Conservation (phyloP, 2,888 invertebrate species). For the Eilema sororculum region DNA sequence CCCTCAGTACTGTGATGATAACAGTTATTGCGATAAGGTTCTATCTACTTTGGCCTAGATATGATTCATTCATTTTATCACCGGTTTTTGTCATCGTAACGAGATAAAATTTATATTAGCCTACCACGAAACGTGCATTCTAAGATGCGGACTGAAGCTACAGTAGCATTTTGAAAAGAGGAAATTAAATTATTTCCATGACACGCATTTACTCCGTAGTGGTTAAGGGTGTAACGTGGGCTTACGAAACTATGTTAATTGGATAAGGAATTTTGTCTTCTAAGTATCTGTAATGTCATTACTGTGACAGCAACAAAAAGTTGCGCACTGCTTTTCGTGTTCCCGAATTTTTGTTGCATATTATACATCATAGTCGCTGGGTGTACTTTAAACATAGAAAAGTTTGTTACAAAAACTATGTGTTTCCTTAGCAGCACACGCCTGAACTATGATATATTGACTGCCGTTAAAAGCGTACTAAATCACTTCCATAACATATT, state of each 20-base stretch:
- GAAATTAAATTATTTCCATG: too few species aligned
- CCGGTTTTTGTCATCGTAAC: background rate
- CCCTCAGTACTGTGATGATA: background rate
- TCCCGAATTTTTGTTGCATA: too few species aligned
- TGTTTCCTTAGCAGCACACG: background rate
- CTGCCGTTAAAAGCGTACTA: background rate
- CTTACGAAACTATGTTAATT: background rate
- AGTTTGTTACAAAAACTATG: background rate
- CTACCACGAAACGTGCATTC: too few species aligned
- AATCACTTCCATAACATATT: conserved; percentile 1
- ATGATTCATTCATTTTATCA: background rate
- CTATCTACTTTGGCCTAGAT: background rate
- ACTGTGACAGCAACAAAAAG: background rate
- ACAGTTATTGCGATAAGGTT: background rate
- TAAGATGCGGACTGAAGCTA: too few species aligned
- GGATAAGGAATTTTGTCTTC: background rate
- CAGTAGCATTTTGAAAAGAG: too few species aligned
- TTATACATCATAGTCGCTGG: too few species aligned
- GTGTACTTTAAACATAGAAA: background rate
- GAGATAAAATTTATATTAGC: background rate
- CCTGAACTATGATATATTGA: background rate
- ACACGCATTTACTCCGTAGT: too few species aligned
- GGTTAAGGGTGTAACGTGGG: too few species aligned
- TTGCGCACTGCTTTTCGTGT: background rate
- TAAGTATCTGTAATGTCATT: background rate